Percentiles rank a stretch among this genome's conserved stretches.
Conservation (phyloP, 2,113 vertebrate genomes). For the Ciconia stormi region DNA sequence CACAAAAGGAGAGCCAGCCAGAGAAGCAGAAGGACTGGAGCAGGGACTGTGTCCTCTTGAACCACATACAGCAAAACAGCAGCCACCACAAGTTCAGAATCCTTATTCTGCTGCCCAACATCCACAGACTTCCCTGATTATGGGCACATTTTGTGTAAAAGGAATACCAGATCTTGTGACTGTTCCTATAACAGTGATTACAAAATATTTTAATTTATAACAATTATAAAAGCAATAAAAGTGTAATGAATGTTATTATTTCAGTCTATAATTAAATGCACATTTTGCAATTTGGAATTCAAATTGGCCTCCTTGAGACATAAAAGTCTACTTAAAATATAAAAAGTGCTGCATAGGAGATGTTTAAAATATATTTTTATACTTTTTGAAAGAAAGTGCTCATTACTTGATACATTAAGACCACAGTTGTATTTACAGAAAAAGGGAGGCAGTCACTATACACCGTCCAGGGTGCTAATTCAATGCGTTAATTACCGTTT, state of each 20-base stretch:
- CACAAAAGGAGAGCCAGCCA: not conserved
- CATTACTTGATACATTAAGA: not conserved
- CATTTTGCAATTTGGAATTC: not conserved
- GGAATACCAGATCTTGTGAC: not conserved
- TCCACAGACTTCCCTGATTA: not conserved
- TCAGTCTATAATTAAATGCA: not conserved
- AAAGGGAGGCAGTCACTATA: not conserved
- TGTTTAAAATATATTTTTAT: not conserved
- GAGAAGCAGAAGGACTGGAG: not conserved
- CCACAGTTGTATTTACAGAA: not conserved
- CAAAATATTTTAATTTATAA: not conserved
- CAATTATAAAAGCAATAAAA: not conserved
- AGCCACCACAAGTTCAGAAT: not conserved
- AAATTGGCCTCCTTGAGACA: not conserved
- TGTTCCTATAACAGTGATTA: not conserved
- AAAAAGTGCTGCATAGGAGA: not conserved
- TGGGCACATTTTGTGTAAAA: not conserved
- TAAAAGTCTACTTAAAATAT: not conserved
- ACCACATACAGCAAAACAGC: not conserved
- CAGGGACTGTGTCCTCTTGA: not conserved
- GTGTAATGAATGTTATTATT: not conserved
- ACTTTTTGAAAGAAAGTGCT: not conserved
- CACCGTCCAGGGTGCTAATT: not conserved
- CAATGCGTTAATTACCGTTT: constrained; percentile 35
- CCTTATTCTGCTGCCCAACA: not conserved